phyloP scores from a whole-genome alignment of 64 coral and sea anemone species.

The Orbicella faveolata region DNA sequence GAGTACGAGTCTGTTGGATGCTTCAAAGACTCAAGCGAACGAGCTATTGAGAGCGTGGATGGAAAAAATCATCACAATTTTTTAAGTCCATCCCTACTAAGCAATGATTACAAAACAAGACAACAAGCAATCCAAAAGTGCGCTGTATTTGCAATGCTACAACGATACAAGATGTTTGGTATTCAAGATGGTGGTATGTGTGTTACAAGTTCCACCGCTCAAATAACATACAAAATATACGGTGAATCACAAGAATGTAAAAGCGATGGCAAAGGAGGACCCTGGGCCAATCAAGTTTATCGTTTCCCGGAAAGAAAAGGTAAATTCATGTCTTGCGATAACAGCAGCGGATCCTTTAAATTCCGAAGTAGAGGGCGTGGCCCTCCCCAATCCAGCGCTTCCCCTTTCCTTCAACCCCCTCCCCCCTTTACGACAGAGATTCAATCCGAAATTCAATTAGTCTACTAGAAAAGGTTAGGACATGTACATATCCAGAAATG shows the following conservation, averaged over 20 bases:
- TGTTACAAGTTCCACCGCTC: constrained; percentile 52
- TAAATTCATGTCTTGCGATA: not conserved
- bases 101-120: constrained; percentile 50
- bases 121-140: constrained; percentile 50
- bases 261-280: not conserved
- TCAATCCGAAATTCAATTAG: no score
- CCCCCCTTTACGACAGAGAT: no score
- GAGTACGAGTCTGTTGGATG: not conserved
- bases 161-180: constrained; percentile 66
- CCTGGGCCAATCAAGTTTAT: not conserved
- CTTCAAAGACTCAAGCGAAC: not conserved
- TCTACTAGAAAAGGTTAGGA: no score
- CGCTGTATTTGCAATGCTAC: constrained; percentile 47
- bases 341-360: not conserved
- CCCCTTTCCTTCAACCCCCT: no score
- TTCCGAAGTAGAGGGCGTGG: no score
- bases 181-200: constrained; percentile 73
- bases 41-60: not conserved
- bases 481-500: no score
- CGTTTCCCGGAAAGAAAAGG: not conserved
- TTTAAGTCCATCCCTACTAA: not conserved
- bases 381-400: no score
- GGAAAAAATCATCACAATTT: not conserved
- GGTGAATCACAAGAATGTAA: constrained; percentile 65
- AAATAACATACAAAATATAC: constrained; percentile 43